Base-by-base conservation (phyloP, 53 echinoderm and acorn worm genomes). In the Echinometra lucunter region DNA sequence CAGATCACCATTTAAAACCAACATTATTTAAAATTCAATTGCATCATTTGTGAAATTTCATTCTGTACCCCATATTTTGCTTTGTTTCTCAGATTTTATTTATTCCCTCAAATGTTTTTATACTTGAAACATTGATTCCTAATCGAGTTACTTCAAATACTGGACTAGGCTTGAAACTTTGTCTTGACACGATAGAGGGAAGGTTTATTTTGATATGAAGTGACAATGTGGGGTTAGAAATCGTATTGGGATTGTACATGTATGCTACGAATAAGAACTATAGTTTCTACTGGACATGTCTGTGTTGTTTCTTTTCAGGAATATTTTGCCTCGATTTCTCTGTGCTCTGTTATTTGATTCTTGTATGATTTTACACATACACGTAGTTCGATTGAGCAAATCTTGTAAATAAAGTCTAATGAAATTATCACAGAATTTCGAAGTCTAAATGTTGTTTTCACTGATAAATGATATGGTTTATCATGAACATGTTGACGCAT, bases 321-420 rank as follows among this genome's bases (percentile, higher is more conserved):
- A 42, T 21, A 42, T 78, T 78, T 78, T 40, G 38, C 78, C 78
- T 78, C 38, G 11, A 78, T 37, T 72, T 72, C 44, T n/a, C n/a
- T 85, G 12, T 47, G 28, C n/a, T n/a, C 21, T 85, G 47, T 30
- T 6, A 85, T 85, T n/a, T 49, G 45, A 85, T 45, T 19, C 45
- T n/a, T 53, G n/a, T 85, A 49, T 49, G 85, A 30, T 85, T 28
- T n/a, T n/a, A n/a, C n/a, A n/a, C n/a, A n/a, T n/a, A n/a, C n/a
- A n/a, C 49, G 8, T 85, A 85, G 49, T 49, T 85, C 37, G 13
- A n/a, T 85, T 85, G 85, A 85, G 85, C 85, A 85, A 85, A 85
- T 85, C 45, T 16, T 85, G 85, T 85, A 85, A 85, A 85, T 85
- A 85, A 49, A 81, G 81, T 42, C 81, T 19, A 81, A 47, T 47